Evolutionary conservation across 2,113 vertebrate genomes (phyloP).

Genomic region (Apteryx mantelli): DNA sequence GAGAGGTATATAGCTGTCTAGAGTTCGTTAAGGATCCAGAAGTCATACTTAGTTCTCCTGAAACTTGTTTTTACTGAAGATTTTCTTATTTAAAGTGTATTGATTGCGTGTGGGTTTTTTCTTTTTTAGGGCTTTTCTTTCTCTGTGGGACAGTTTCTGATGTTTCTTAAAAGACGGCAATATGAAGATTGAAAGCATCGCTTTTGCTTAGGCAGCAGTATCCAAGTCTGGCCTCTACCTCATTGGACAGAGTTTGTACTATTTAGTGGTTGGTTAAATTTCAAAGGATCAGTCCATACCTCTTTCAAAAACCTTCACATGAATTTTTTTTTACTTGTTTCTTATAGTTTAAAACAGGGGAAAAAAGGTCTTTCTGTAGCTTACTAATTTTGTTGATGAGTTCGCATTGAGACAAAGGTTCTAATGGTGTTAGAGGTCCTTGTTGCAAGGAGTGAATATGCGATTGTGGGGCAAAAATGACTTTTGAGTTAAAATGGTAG

Average conservation of each 20-base stretch:
- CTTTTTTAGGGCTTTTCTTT: background rate
- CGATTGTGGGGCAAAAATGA: background rate
- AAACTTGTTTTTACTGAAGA: background rate
- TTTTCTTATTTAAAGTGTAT: background rate
- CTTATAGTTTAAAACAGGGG: background rate
- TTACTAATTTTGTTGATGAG: rapidly evolving
- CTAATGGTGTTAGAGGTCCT: background rate
- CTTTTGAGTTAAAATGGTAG: background rate
- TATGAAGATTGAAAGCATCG: background rate
- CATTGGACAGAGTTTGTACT: background rate
- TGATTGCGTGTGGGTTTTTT: background rate
- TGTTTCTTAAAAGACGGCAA: background rate
- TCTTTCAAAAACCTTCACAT: background rate
- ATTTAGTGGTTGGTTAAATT: background rate
- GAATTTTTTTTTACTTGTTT: background rate
- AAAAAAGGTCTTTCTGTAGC: background rate
- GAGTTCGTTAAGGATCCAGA: rapidly evolving
- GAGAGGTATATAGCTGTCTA: background rate
- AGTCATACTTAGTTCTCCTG: background rate
- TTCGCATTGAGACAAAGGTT: rapidly evolving
- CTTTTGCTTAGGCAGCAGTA: background rate
- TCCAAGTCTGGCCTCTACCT: background rate
- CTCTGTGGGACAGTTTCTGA: background rate
- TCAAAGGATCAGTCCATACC: background rate
- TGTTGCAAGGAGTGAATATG: rapidly evolving